These are phyloP conservation scores for Zoroaster sp. DNA, from an alignment of 53 echinoderm and acorn worm species.

Conservation along the genomic window DNA sequence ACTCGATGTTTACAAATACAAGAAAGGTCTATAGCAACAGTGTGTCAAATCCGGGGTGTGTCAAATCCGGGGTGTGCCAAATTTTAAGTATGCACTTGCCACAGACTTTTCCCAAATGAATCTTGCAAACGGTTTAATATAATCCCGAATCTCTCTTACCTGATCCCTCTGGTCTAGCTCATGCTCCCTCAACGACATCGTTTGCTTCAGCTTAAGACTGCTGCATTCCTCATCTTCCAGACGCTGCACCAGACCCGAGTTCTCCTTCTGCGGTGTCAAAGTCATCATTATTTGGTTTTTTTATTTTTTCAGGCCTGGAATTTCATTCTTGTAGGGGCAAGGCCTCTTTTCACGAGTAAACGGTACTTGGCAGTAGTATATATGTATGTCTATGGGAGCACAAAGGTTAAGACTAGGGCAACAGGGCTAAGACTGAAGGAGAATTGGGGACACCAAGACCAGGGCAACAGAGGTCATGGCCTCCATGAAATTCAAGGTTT, in stretches of 20 bases:
- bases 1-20: not conserved
- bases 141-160: slow-evolving; percentile 49
- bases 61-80: no score
- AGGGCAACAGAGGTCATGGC: no score
- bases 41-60: no score
- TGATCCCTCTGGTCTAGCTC: slow-evolving; percentile 72
- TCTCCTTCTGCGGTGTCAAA: slow-evolving; percentile 84
- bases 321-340: no score
- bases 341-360: not conserved
- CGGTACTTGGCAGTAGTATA: not conserved
- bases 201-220: slow-evolving; percentile 67
- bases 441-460: no score
- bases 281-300: no score
- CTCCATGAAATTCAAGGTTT: not conserved
- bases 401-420: not conserved
- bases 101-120: not conserved
- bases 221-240: slow-evolving; percentile 63
- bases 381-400: not conserved
- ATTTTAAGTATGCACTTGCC: no score
- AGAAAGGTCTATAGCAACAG: no score
- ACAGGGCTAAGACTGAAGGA: not conserved
- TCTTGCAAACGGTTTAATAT: not conserved
- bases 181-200: slow-evolving; percentile 63
- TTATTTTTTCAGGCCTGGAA: no score
- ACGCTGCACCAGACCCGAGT: slow-evolving; percentile 58